Base-by-base conservation (phyloP, 2,797 vertebrate genomes). In the Sebastes nivosus region DNA sequence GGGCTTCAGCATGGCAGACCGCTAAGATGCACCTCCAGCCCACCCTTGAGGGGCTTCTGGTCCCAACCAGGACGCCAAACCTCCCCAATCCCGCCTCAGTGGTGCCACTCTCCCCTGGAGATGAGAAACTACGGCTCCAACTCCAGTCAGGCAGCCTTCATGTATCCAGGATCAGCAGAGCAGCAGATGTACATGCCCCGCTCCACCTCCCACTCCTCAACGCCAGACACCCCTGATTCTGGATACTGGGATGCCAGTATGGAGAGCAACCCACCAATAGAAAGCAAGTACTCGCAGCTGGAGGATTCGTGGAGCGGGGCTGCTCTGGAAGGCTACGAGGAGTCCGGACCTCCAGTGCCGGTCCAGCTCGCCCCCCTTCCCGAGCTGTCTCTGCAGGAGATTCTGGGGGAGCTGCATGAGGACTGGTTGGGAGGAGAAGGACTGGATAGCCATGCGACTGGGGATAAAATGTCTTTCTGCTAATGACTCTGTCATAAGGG, bases 331-430 rank as follows among this genome's bases (percentile, higher is more conserved):
- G 34, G 67, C 14, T n/a, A 24, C 2, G 8, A 25, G 14, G 85
- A 89, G 20, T 65, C 87, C 0, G 79, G 25, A 13, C 65, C 29
- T 2, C 63, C 2, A 0, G 12, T n/a, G 8, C 42, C 18, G 55
- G 32, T 50, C 25, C 79, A 78, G 29, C 84, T 85, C 0, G 65
- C 65, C 8, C 86, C 91, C 3, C 81, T 95, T 76, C 95, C 94
- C 2, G 93, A 94, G 81, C 88, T 95, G 67, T 94, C 94, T 42
- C 81, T 96, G 63, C 92, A 95, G 55, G 95, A 96, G 67, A 94
- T 96, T 18, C 81, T 96, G 76, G 89, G 83, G 12, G 95, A 94
- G 83, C 79, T 96, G 77, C 77, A 94, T 1, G 93, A 95, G 67
- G 92, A 88, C 52, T 95, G 94, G 92, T 65, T 93, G 80, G 93